Base-by-base conservation (phyloP, 2,888 invertebrate genomes). In the Polyommatus icarus region DNA sequence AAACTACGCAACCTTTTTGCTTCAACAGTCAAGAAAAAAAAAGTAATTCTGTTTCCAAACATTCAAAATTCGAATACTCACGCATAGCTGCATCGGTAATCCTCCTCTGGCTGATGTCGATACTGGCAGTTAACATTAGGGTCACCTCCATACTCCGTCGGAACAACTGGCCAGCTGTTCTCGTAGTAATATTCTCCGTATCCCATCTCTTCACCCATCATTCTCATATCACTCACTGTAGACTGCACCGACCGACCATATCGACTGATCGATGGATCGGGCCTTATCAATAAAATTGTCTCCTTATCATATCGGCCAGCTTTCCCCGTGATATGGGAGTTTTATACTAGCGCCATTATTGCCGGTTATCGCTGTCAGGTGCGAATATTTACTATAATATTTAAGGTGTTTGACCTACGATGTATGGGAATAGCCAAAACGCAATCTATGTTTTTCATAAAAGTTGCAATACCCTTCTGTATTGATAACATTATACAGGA, bases 81-180 rank as follows among this genome's bases (percentile, higher is more conserved):
- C 96, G 95, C 93, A 85, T 95, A 95, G 77, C 91, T 93, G 82
- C 94, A 95, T 92, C 96, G 94, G 87, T 96, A 96, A 85, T 96
- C 97, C 76, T 97, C 96, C 72, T 96, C 96, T 4, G 90, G 89
- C 81, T 91, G n/a, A n/a, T n/a, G 92, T 1, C 92, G 85, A 10
- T 87, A 83, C 83, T 91, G 92, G 83, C 89, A 91, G 77, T 18
- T 75, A 18, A 29, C 24, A 15, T 83, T 86, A 7, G 90, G 95
- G 87, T 93, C 93, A 80, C 92, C 94, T 67, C 95, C 95, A 87
- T 96, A 97, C 88, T 96, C 96, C 84, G 96, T 96, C 12, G 96
- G 96, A 82, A 96, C 95, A 82, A 96, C 95, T 79, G 96, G 95
- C 96, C 96, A 96, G 84, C 95, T 95, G 83, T 95, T 95, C 84